Base-by-base conservation (phyloP, 2,797 vertebrate genomes). In the Melanotaenia nigrans region DNA sequence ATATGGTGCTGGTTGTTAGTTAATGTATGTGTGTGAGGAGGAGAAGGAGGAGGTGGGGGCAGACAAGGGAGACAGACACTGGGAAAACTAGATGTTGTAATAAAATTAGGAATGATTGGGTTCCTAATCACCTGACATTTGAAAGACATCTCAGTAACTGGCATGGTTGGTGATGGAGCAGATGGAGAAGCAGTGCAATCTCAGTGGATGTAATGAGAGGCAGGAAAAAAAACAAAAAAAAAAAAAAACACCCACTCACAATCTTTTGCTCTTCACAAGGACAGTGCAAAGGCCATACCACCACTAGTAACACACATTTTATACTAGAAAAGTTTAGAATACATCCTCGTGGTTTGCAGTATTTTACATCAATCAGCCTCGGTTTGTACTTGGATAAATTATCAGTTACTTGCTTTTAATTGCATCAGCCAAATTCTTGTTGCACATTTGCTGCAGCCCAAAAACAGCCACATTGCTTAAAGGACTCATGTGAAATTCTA, bases 71-170 rank as follows among this genome's bases (percentile, higher is more conserved):
- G 36, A 57, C 36, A 30, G 79, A 72, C 40, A 24, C 28, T 45
- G 25, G 33, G 53, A 58, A 55, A 69, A 40, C 71, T 57, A 66
- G 38, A 38, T 51, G 53, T 67, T 54, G 32, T 85, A 85, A 85
- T 83, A 71, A 78, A 87, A 89, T 90, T 84, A 79, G 71, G 68
- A 81, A 73, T 85, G 84, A 90, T 72, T 78, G 81, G 81, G 82
- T 75, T 84, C 57, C 73, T 83, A 85, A 91, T 92, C 81, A 87
- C 79, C 73, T 75, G 69, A 64, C 73, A 76, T 83, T 87, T 86
- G 74, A 82, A 79, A 75, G 80, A 85, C 58, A 74, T 61, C 36
- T 69, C 79, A 82, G 70, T 85, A 88, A 87, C 82, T 76, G 75
- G 73, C 42, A 49, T 60, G 33, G 55, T 54, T 84, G 83, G 78